Conservation (phyloP, 2,113 vertebrate genomes). For the Sardina pilchardus region DNA sequence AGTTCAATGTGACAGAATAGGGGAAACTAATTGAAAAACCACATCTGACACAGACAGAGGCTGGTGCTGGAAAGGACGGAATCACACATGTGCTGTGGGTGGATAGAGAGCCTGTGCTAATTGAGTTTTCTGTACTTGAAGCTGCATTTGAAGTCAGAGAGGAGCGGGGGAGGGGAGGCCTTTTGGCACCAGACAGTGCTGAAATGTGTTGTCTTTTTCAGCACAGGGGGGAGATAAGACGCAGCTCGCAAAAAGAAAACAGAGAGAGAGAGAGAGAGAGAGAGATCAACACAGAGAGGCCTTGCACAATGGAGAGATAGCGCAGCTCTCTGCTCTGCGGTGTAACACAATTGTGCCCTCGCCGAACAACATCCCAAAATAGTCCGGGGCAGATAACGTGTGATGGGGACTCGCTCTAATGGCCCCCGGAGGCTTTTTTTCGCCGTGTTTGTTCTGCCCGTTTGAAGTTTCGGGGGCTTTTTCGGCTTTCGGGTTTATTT, state of each 20-base stretch:
- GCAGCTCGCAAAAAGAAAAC: neutral
- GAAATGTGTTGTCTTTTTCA: neutral
- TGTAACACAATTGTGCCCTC: neutral
- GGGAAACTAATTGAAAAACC: constrained; percentile 7
- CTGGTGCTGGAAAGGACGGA: neutral
- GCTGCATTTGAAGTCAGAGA: neutral
- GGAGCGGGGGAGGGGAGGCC: neutral
- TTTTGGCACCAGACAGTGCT: neutral
- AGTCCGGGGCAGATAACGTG: neutral
- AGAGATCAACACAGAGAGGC: neutral
- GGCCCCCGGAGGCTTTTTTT: neutral
- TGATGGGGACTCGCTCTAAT: neutral
- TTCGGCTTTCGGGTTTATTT: neutral
- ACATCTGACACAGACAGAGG: neutral
- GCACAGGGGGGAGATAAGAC: neutral
- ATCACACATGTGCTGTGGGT: neutral
- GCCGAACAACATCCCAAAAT: neutral
- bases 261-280: neutral
- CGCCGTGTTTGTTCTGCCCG: neutral
- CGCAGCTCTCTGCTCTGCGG: neutral
- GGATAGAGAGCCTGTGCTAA: neutral
- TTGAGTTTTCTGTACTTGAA: neutral
- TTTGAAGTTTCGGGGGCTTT: neutral
- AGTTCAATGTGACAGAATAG: neutral
- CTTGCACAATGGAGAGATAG: neutral